Base-by-base conservation (phyloP, 2,113 vertebrate species). In the Sigmodon hispidus region DNA sequence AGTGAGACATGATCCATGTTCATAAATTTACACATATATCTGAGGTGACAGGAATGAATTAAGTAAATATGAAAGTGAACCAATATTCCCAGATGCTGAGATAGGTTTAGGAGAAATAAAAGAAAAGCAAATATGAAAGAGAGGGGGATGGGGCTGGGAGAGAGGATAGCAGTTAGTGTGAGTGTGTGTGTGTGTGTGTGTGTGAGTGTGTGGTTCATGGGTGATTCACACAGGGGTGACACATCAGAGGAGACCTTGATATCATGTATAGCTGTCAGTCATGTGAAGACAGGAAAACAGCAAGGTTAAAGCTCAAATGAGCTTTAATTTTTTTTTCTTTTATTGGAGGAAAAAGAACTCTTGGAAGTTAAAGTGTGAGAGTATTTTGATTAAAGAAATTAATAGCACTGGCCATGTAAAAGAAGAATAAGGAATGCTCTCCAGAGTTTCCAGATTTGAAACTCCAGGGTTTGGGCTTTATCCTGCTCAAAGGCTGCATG, bases 381-480 rank as follows among this genome's bases (percentile, higher is more conserved):
- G 17, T 31, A 5, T n/a, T 7, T 1, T 13, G 7, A 79, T 52
- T 43, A 55, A 94, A 83, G 31, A 55, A 11, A 29, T 13, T 17
- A 17, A n/a, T n/a, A 29, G 21, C 6, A 36, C 31, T 50, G 72
- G 34, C 1, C 11, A 17, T 36, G 43, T 36, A n/a, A 77, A 36
- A 22, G 69, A 29, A 72, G 43, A 16, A n/a, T 52, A 45, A 67
- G 43, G 9, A 19, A 34, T 65, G 15, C 9, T n/a, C 69, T 94
- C 89, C 48, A 65, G 69, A 55, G 34, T 86, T 65, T 90, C 5
- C 24, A n/a, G 73, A 89, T 34, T 52, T 75, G 69, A 86, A 70
- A n/a, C n/a, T n/a, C n/a, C n/a, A n/a, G 40, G 22, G 4, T 34
- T 31, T 92, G 73, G 36, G 19, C 29, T 80, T 90, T 69, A 65